Base-by-base conservation (phyloP, 1,140 invertebrate species). In the Drosophila truncata region DNA sequence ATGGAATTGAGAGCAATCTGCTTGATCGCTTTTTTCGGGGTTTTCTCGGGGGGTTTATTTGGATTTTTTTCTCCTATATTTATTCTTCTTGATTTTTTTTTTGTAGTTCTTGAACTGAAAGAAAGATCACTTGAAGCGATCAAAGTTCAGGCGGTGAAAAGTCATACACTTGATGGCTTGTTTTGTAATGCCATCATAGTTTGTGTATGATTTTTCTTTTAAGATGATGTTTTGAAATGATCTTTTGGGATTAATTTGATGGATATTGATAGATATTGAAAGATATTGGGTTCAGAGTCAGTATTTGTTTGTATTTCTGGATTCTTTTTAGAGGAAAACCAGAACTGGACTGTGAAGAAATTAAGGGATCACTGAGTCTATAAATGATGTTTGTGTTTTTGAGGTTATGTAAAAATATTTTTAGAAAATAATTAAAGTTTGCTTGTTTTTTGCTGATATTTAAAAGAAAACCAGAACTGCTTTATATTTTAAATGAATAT, bases 1-100 rank as follows among this genome's bases (percentile, higher is more conserved):
- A 37, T 72, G 65, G 69, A 71, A 71, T 59, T 72, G 52, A 35
- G 65, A 72, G 42, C 65, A 70, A 70, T 71, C 69, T 47, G 14
- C 13, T 37, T 11, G 47, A 54, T 69, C 18, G 57, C 20, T 37
- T 18, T 25, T 23, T 14, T 23, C 3, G 0, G 6, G 25, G 11
- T 59, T 60, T 59, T 16, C 18, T 39, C 31, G 20, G 14, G 20
- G 42, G 42, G 13, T 46, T 46, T 42, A 23, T 33, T 33, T 5
- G 18, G 11, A 3, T 31, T 25, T 42, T 25, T 10, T 29, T 3
- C 18, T 6, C 6, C 18, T 6, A 6, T 7, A 1, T 16, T 25
- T 16, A 23, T 31, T 31, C n/a, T 11, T n/a, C n/a, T n/a, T n/a
- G n/a, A n/a, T n/a, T 3, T 16, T 16, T 16, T 41, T 41, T 41